Evolutionary conservation across 2,888 invertebrate species (phyloP).

Genomic region (Cerceris ruficornis): DNA sequence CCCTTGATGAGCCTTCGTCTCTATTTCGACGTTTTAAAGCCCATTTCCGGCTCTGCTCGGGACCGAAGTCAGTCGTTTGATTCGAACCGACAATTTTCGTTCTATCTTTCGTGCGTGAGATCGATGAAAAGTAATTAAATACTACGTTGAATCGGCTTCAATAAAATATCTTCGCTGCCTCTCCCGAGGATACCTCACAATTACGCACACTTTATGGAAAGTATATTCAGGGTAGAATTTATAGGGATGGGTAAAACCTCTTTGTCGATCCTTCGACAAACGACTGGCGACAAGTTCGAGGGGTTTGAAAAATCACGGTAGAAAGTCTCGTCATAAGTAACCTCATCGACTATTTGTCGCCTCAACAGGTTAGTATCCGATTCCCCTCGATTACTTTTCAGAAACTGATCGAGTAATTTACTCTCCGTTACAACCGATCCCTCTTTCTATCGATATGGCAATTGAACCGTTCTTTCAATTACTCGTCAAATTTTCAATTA

Average conservation of each 20-base stretch:
- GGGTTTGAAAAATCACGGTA: background rate
- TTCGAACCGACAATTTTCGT: background rate
- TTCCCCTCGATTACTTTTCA: constrained; percentile 44
- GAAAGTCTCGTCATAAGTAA: background rate
- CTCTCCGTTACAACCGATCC: constrained; percentile 30
- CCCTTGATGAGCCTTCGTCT: background rate
- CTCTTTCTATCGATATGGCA: background rate
- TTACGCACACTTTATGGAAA: background rate
- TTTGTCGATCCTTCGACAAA: too few species aligned
- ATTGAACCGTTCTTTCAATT: background rate
- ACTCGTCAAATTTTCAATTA: constrained; percentile 22
- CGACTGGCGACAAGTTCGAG: too few species aligned
- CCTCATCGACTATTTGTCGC: background rate
- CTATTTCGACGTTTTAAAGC: background rate
- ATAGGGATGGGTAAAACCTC: too few species aligned
- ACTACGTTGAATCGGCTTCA: too few species aligned
- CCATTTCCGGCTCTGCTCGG: background rate
- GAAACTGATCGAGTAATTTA: constrained; percentile 39
- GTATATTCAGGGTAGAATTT: too few species aligned
- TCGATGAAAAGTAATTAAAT: too few species aligned
- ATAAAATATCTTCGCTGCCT: too few species aligned
- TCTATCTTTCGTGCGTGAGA: background rate
- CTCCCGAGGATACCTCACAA: background rate
- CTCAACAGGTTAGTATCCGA: constrained; percentile 53
- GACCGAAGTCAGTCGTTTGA: background rate